These are phyloP conservation scores for Takifugu rubripes DNA, from an alignment of 2,797 vertebrate species.

Conservation along the genomic window DNA sequence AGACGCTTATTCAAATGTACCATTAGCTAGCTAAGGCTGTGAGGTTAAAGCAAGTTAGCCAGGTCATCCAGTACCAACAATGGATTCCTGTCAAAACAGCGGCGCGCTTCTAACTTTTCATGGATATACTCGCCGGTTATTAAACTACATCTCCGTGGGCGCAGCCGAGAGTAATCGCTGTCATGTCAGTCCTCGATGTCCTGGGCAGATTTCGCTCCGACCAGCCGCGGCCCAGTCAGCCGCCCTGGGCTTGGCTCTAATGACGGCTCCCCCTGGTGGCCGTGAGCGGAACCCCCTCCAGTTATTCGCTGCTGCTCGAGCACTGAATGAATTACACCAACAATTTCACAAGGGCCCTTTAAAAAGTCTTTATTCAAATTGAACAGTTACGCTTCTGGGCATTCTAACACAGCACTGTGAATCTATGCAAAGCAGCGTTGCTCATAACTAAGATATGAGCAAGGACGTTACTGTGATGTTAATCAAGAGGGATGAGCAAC, in stretches of 20 bases:
- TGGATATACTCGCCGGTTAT: background rate
- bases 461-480: conserved; percentile 9
- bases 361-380: conserved; percentile 55
- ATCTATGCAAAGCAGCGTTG: background rate
- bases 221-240: conserved; percentile 9
- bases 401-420: conserved; percentile 5
- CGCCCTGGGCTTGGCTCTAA: background rate
- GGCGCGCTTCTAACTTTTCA: background rate
- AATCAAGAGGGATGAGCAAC: conserved; percentile 11
- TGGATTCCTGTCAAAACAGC: conserved; percentile 8
- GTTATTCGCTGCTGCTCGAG: no score
- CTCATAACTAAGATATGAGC: conserved; percentile 4
- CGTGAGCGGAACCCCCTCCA: background rate
- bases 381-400: background rate
- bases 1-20: conserved; percentile 20
- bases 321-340: background rate
- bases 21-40: conserved; percentile 38
- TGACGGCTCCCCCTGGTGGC: conserved; percentile 38
- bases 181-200: conserved; percentile 40
- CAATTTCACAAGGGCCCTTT: background rate
- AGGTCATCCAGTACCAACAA: conserved; percentile 13
- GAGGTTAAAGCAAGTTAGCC: conserved; percentile 51
- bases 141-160: background rate
- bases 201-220: conserved; percentile 31
- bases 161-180: conserved; percentile 7